Conservation (phyloP, 2,113 vertebrate genomes). For the Ptilorrhoa leucosticta region DNA sequence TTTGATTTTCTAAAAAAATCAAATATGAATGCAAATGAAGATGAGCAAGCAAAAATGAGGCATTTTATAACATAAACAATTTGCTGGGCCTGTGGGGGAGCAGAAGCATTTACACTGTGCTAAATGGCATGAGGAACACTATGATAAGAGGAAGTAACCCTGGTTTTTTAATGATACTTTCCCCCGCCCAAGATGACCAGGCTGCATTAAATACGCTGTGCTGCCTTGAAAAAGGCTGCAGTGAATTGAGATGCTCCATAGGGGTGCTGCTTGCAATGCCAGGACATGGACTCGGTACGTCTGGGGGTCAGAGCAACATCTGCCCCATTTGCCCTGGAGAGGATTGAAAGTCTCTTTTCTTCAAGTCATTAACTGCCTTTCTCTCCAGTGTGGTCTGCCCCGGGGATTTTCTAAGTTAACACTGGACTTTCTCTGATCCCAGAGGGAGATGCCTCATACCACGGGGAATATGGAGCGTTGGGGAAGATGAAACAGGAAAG, state of each 20-base stretch:
- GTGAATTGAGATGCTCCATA: not conserved
- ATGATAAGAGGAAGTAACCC: not conserved
- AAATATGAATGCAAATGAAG: not conserved
- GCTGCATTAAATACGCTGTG: not conserved
- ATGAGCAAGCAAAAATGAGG: not conserved
- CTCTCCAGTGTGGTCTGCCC: not conserved
- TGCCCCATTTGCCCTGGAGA: not conserved
- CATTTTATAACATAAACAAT: not conserved
- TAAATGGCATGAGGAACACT: not conserved
- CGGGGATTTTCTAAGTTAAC: not conserved
- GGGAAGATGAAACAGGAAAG: no score
- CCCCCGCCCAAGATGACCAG: not conserved
- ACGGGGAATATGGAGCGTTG: not conserved
- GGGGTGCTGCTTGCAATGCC: not conserved
- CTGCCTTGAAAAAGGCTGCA: not conserved
- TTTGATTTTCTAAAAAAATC: not conserved
- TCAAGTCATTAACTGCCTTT: not conserved
- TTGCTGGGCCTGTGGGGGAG: not conserved
- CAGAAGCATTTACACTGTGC: not conserved
- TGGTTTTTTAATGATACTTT: not conserved
- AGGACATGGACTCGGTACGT: accelerated
- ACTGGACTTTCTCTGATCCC: not conserved
- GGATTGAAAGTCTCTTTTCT: not conserved
- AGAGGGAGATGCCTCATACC: not conserved
- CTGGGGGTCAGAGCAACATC: not conserved